These are phyloP conservation scores for Heterochromis multidens DNA, from an alignment of 2,113 vertebrate species.

Conservation along the genomic window DNA sequence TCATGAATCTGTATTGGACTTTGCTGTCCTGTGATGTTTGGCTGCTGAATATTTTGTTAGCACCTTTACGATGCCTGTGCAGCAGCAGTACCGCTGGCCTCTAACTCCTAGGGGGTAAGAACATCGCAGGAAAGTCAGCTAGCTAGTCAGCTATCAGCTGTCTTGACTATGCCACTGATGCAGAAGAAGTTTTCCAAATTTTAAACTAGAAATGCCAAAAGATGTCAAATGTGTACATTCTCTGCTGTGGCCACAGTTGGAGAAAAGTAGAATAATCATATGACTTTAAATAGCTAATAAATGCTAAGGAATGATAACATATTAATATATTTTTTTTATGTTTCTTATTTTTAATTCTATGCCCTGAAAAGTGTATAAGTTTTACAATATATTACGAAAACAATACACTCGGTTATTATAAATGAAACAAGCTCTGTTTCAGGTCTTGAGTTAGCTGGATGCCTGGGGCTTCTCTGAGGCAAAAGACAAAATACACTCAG, in stretches of 20 bases:
- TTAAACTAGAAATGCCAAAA: background rate
- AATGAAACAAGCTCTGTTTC: background rate
- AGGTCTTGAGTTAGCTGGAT: background rate
- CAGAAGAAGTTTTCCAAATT: background rate
- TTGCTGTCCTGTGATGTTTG: too few relatives aligned
- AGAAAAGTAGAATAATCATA: background rate
- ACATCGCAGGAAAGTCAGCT: too few relatives aligned
- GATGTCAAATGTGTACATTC: background rate
- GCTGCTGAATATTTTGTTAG: too few relatives aligned
- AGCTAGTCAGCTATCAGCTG: background rate
- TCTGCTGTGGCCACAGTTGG: accelerated
- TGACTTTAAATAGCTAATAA: background rate
- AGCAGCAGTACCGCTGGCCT: too few relatives aligned
- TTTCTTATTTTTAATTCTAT: too few relatives aligned
- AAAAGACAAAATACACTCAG: background rate
- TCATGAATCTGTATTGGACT: too few relatives aligned
- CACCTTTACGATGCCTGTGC: too few relatives aligned
- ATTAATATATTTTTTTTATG: too few relatives aligned
- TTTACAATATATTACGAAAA: background rate
- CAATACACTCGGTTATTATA: background rate
- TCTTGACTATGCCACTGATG: background rate
- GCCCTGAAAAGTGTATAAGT: background rate
- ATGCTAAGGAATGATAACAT: background rate
- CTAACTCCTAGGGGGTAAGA: too few relatives aligned
- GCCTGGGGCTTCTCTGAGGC: background rate